Evolutionary conservation across 2,797 vertebrate species (phyloP).

Genomic region (Helicolenus hilgendorfi): DNA sequence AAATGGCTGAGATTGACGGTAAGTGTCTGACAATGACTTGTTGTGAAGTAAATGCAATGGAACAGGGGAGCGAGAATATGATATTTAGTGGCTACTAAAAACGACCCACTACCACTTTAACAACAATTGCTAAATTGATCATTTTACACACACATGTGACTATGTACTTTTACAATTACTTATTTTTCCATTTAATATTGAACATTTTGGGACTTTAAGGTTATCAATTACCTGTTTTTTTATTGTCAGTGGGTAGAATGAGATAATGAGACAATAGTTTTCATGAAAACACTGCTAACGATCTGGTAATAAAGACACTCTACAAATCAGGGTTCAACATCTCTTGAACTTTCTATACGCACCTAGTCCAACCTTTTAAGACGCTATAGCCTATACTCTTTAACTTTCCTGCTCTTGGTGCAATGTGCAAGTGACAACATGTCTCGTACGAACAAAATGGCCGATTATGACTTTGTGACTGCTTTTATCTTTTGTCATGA

Average conservation of each 20-base stretch:
- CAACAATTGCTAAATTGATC: not conserved
- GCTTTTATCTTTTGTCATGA: conserved; percentile 82
- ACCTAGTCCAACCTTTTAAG: not conserved
- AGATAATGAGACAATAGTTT: not conserved
- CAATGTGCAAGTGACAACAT: conserved; percentile 14
- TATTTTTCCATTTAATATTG: not conserved
- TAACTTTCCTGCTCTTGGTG: not conserved
- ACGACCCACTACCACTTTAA: no score
- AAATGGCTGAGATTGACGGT: no score
- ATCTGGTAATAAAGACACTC: not conserved
- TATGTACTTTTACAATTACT: not conserved
- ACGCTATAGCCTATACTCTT: not conserved
- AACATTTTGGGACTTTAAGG: not conserved
- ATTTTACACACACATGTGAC: not conserved
- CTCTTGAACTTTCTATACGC: not conserved
- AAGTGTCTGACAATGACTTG: no score
- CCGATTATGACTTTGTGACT: conserved; percentile 44
- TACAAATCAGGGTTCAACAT: not conserved
- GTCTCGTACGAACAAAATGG: conserved; percentile 12
- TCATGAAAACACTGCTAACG: not conserved
- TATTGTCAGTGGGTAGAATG: not conserved
- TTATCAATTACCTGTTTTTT: not conserved
- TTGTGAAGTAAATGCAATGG: no score
- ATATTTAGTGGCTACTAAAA: no score
- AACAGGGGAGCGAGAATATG: no score